These are phyloP conservation scores for Catharus minimus DNA, from an alignment of 2,113 vertebrate genomes.

Conservation along the genomic window DNA sequence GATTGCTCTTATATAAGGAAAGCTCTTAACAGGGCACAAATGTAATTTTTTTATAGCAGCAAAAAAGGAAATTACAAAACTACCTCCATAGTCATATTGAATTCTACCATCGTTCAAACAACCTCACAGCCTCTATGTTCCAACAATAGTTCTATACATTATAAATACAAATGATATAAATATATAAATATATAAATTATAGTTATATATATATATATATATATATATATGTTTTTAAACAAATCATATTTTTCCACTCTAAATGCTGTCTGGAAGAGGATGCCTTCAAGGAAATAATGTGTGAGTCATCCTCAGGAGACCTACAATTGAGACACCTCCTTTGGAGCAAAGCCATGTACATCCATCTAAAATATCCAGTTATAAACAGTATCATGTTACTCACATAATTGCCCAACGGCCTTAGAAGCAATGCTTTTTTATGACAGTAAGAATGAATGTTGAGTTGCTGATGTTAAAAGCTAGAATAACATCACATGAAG, in stretches of 20 bases:
- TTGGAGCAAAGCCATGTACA: conserved; percentile 22
- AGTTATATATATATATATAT: background rate
- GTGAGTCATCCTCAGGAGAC: conserved; percentile 51
- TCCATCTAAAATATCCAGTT: conserved; percentile 8
- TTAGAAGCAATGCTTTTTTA: background rate
- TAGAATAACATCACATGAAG: background rate
- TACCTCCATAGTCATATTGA: background rate
- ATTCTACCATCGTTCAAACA: background rate
- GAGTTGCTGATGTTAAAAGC: conserved; percentile 18
- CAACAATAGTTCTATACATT: background rate
- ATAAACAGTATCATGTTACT: conserved; percentile 20
- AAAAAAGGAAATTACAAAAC: background rate
- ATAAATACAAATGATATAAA: background rate
- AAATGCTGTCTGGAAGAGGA: conserved; percentile 27
- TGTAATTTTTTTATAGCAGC: background rate
- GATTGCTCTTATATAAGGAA: background rate
- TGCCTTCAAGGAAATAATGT: conserved; percentile 23
- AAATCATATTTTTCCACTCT: conserved; percentile 3
- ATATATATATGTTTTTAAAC: background rate
- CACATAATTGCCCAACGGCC: background rate
- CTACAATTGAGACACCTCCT: conserved; percentile 1
- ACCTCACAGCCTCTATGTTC: background rate
- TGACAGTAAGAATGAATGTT: conserved; percentile 17
- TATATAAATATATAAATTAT: background rate
- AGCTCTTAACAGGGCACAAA: background rate